phyloP scores from a whole-genome alignment of 2,797 vertebrate species.

The Helicolenus hilgendorfi region DNA sequence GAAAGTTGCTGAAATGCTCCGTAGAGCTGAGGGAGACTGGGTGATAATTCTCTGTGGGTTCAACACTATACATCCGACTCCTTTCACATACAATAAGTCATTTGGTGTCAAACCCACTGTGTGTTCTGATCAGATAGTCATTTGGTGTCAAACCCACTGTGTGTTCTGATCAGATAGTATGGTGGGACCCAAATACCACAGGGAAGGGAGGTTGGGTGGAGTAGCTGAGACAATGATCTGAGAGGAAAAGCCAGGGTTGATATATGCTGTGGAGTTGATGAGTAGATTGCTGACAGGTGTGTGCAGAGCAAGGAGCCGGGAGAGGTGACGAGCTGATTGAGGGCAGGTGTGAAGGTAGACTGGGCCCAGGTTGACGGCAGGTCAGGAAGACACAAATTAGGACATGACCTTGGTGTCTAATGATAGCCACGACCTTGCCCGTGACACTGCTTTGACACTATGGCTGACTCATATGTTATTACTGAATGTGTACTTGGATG shows the following conservation, averaged over 20 bases:
- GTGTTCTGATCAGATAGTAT: too few relatives aligned
- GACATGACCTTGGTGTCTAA: not conserved
- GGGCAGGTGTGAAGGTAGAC: too few relatives aligned
- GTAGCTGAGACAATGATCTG: too few relatives aligned
- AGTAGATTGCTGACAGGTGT: too few relatives aligned
- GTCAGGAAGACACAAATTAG: not conserved
- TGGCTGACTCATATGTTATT: not conserved
- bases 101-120: not conserved
- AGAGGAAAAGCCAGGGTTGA: too few relatives aligned
- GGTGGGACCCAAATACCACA: too few relatives aligned
- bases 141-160: not conserved
- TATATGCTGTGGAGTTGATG: too few relatives aligned
- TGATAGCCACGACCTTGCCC: not conserved
- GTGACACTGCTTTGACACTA: not conserved
- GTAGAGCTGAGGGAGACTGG: not conserved
- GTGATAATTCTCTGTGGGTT: not conserved
- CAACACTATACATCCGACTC: not conserved
- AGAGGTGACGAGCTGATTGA: too few relatives aligned
- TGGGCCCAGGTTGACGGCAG: too few relatives aligned
- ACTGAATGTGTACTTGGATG: not conserved
- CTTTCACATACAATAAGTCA: not conserved
- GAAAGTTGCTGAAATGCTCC: conserved; percentile 17
- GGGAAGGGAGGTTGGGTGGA: too few relatives aligned
- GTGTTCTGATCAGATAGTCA: not conserved
- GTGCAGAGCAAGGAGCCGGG: too few relatives aligned